Evolutionary conservation across 2,797 vertebrate genomes (phyloP).

Genomic region (Sebastes steindachneri): DNA sequence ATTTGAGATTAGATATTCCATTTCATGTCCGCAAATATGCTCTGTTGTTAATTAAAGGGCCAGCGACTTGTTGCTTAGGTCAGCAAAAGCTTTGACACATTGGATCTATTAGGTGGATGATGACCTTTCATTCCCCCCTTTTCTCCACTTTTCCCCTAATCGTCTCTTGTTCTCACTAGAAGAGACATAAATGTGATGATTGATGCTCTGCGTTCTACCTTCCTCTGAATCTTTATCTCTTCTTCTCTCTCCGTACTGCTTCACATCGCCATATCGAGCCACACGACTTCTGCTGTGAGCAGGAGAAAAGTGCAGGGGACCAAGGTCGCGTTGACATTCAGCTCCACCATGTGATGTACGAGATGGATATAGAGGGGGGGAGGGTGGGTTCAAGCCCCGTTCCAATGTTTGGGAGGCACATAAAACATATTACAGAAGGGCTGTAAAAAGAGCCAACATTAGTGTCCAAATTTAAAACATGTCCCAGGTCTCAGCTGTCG

Average conservation of each 20-base stretch:
- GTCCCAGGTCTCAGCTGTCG: constrained; percentile 73
- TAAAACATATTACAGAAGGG: constrained; percentile 74
- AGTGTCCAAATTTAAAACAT: constrained; percentile 80
- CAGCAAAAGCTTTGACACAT: constrained; percentile 51
- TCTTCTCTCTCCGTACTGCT: neutral
- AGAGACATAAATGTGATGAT: constrained; percentile 19
- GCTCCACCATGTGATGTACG: constrained; percentile 64
- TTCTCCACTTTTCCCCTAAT: neutral
- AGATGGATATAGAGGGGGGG: constrained; percentile 48
- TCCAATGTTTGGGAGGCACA: constrained; percentile 67
- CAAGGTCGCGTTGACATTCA: constrained; percentile 61
- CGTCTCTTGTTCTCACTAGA: constrained; percentile 4
- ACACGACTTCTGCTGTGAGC: constrained; percentile 39
- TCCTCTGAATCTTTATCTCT: neutral
- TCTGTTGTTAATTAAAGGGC: constrained; percentile 64
- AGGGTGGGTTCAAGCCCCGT: constrained; percentile 17
- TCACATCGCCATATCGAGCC: constrained; percentile 35
- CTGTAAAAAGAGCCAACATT: constrained; percentile 65
- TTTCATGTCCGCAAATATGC: constrained; percentile 61
- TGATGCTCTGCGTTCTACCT: neutral
- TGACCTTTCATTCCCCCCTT: constrained; percentile 29
- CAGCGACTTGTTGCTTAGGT: constrained; percentile 48
- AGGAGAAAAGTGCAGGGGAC: constrained; percentile 45
- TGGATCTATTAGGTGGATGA: constrained; percentile 36
- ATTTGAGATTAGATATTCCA: constrained; percentile 62